These are phyloP conservation scores for Archivesica marissinica DNA, from an alignment of 1,140 invertebrate species.

Conservation along the genomic window DNA sequence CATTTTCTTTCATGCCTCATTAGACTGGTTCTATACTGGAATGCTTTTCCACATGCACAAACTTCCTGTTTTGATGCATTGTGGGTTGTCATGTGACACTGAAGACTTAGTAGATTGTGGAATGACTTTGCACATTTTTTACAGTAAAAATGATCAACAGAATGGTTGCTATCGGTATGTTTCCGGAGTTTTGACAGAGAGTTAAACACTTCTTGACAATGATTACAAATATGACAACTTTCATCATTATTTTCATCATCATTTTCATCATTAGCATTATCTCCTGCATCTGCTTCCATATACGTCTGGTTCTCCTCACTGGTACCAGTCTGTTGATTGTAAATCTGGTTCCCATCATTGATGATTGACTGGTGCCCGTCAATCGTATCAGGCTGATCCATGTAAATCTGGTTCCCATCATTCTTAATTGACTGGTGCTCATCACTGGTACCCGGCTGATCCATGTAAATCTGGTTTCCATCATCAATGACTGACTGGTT, in stretches of 20 bases:
- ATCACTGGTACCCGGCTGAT: neutral
- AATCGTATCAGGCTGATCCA: neutral
- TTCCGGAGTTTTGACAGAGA: neutral
- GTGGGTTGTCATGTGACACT: slow-evolving; percentile 17
- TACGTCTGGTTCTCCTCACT: neutral
- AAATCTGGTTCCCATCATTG: neutral
- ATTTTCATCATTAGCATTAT: neutral
- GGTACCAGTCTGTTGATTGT: too few species aligned
- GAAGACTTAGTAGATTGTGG: neutral
- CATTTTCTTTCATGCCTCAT: slow-evolving; percentile 37
- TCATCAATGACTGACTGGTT: neutral
- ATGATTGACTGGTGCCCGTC: neutral
- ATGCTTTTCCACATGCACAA: slow-evolving; percentile 53
- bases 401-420: neutral
- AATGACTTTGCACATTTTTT: slow-evolving; percentile 26
- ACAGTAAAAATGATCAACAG: neutral
- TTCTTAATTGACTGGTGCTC: neutral
- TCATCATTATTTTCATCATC: neutral
- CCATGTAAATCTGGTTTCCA: neutral
- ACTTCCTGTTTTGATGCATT: slow-evolving; percentile 30
- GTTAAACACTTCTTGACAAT: slow-evolving; percentile 41
- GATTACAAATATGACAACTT: slow-evolving; percentile 30
- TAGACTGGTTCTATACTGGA: slow-evolving; percentile 57
- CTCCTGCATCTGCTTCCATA: neutral
- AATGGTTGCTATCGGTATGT: slow-evolving; percentile 26